These are phyloP conservation scores for Drosophila acutilabella DNA, from an alignment of 2,888 invertebrate genomes.

Conservation along the genomic window DNA sequence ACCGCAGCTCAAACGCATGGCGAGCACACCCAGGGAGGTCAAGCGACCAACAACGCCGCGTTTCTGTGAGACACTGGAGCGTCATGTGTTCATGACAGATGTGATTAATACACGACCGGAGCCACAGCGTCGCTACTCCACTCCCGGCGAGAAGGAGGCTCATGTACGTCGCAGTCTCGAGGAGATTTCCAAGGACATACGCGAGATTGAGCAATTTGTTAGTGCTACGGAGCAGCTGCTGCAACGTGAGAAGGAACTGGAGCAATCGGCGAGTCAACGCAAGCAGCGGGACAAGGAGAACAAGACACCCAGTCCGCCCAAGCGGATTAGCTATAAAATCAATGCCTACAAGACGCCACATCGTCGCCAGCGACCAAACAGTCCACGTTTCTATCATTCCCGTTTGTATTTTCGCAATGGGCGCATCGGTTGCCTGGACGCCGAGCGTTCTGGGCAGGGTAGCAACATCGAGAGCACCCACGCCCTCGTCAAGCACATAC, in stretches of 20 bases:
- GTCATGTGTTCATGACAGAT: slow-evolving; percentile 84
- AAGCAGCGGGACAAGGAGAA: slow-evolving; percentile 82
- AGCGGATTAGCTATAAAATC: slow-evolving; percentile 82
- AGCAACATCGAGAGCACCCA: slow-evolving; percentile 85
- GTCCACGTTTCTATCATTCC: slow-evolving; percentile 83
- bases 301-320: slow-evolving; percentile 79
- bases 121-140: slow-evolving; percentile 77
- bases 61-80: slow-evolving; percentile 83
- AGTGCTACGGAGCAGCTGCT: slow-evolving; percentile 84
- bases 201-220: slow-evolving; percentile 85
- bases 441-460: slow-evolving; percentile 78
- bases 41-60: slow-evolving; percentile 71
- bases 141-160: slow-evolving; percentile 83
- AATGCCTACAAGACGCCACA: slow-evolving; percentile 81
- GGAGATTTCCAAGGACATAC: slow-evolving; percentile 85
- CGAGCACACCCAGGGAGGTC: slow-evolving; percentile 44
- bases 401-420: slow-evolving; percentile 85
- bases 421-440: slow-evolving; percentile 84
- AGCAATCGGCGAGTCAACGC: slow-evolving; percentile 60
- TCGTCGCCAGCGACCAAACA: slow-evolving; percentile 69
- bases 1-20: slow-evolving; percentile 71
- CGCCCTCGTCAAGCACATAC: slow-evolving; percentile 84
- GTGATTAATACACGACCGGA: slow-evolving; percentile 81
- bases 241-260: slow-evolving; percentile 77
- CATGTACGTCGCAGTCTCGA: slow-evolving; percentile 84